phyloP scores from a whole-genome alignment of 1,140 invertebrate genomes.

The Aradophagus sp. region DNA sequence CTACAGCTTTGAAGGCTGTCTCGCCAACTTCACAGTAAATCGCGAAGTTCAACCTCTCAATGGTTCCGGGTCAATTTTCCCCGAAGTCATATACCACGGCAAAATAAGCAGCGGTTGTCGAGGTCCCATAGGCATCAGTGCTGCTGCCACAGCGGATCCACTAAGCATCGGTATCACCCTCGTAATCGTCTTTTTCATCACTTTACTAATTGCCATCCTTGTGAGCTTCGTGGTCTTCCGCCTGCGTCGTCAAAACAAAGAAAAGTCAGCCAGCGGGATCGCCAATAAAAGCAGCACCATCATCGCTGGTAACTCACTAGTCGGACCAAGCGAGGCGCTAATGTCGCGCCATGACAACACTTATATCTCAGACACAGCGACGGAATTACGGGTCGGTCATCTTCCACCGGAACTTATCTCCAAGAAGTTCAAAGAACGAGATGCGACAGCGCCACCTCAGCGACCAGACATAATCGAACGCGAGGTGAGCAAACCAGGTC shows the following conservation, averaged over 20 bases:
- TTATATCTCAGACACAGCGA: slow-evolving; percentile 70
- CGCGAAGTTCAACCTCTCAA: slow-evolving; percentile 92
- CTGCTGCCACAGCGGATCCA: slow-evolving; percentile 86
- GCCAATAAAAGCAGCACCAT: slow-evolving; percentile 70
- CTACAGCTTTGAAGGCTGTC: slow-evolving; percentile 87
- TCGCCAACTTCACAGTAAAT: slow-evolving; percentile 92
- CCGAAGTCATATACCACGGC: slow-evolving; percentile 80
- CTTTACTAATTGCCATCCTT: slow-evolving; percentile 89
- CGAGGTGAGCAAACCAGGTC: slow-evolving; percentile 86
- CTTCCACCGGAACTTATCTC: slow-evolving; percentile 87
- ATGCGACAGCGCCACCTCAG: slow-evolving; percentile 84
- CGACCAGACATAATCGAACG: slow-evolving; percentile 94
- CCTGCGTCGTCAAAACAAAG: slow-evolving; percentile 87
- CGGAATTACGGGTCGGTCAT: slow-evolving; percentile 78
- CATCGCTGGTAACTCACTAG: slow-evolving; percentile 66
- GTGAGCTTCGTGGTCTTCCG: slow-evolving; percentile 93
- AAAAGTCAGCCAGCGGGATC: slow-evolving; percentile 78
- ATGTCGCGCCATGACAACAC: slow-evolving; percentile 72
- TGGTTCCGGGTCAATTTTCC: slow-evolving; percentile 87
- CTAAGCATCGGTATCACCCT: slow-evolving; percentile 92
- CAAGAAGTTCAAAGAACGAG: slow-evolving; percentile 91
- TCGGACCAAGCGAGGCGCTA: slow-evolving; percentile 62
- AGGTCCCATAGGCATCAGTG: slow-evolving; percentile 82
- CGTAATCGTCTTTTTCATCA: slow-evolving; percentile 95
- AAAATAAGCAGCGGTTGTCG: slow-evolving; percentile 82